phyloP scores from a whole-genome alignment of 2,888 invertebrate genomes.

The Neocrepidodera transversa region DNA sequence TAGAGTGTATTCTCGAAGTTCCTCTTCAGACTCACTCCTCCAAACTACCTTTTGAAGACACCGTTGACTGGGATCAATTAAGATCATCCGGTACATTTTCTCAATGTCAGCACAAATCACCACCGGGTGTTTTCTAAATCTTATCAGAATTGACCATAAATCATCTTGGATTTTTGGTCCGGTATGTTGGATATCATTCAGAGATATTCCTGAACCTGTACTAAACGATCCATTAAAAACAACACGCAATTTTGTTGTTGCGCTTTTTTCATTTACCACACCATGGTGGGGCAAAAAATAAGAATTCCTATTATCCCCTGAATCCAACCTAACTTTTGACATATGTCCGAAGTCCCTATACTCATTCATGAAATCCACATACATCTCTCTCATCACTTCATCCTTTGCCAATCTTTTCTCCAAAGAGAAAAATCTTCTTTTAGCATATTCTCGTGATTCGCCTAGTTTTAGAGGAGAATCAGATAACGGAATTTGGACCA shows the following conservation, averaged over 20 bases:
- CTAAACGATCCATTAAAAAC: constrained; percentile 27
- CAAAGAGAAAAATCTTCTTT: constrained; percentile 19
- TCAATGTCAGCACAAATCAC: too few species aligned
- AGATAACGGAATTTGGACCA: not conserved
- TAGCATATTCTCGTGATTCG: constrained; percentile 12
- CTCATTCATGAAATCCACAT: not conserved
- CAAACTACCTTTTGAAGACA: constrained; percentile 22
- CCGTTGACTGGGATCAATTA: constrained; percentile 1
- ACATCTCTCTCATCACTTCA: not conserved
- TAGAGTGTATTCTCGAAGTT: too few species aligned
- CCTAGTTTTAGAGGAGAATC: not conserved
- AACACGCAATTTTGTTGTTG: constrained; percentile 22
- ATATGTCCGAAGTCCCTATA: not conserved
- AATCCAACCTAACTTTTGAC: not conserved
- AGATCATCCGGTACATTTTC: constrained; percentile 5
- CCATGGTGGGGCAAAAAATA: constrained; percentile 17
- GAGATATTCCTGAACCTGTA: constrained; percentile 17
- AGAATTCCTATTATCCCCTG: constrained; percentile 21
- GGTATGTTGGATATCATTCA: constrained; percentile 21
- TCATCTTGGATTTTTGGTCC: not conserved
- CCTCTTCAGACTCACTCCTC: constrained; percentile 8
- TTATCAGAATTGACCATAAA: too few species aligned
- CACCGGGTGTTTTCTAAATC: too few species aligned
- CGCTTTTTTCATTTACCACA: constrained; percentile 21
- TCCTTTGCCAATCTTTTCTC: constrained; percentile 12